Evolutionary conservation across 2,113 vertebrate genomes (phyloP).

Genomic region (Rhinopithecus roxellana): DNA sequence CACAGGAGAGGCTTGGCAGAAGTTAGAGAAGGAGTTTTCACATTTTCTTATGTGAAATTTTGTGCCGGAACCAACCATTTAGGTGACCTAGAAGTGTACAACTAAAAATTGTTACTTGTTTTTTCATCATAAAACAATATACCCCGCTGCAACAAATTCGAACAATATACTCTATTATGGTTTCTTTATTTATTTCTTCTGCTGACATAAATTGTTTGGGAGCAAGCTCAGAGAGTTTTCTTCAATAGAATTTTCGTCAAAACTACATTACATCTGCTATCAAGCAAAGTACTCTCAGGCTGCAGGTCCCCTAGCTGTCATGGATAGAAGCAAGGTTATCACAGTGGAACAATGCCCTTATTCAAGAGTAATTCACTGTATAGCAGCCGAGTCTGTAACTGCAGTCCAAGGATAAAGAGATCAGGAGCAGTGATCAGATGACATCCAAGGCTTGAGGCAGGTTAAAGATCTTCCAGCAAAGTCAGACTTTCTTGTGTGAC

Average conservation of each 20-base stretch:
- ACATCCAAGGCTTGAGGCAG: background rate
- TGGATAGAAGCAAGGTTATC: background rate
- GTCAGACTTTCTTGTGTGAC: background rate
- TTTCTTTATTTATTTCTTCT: background rate
- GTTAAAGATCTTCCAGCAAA: background rate
- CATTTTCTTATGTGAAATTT: background rate
- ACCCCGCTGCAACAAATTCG: background rate
- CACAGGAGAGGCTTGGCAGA: background rate
- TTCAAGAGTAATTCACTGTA: background rate
- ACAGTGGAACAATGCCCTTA: background rate
- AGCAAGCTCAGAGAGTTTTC: background rate
- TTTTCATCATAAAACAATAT: constrained; percentile 8
- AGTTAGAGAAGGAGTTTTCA: background rate
- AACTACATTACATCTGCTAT: background rate
- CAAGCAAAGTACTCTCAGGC: background rate
- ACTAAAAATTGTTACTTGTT: background rate
- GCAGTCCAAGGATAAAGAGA: background rate
- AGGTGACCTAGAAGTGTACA: background rate
- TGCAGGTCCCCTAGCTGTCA: background rate
- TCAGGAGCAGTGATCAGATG: background rate
- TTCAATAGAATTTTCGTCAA: constrained; percentile 22
- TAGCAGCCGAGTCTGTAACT: background rate
- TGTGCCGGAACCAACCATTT: background rate
- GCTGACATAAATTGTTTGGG: background rate
- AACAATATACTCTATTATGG: background rate